Conservation (phyloP, 2,797 vertebrate species). For the Zalophus californianus region DNA sequence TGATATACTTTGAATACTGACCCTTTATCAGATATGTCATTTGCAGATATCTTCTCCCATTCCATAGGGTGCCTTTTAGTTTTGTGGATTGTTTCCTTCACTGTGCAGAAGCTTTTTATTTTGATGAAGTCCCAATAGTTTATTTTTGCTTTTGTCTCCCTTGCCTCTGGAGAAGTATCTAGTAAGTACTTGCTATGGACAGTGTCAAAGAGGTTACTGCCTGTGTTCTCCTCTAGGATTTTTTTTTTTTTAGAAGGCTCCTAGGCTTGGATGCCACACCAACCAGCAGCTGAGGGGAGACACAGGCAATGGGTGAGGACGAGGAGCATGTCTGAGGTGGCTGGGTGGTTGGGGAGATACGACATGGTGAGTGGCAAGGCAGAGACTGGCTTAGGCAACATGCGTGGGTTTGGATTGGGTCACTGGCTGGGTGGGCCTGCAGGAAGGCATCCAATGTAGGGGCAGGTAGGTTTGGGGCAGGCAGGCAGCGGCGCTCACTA, state of each 20-base stretch:
- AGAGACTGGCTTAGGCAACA: background rate
- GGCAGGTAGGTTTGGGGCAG: background rate
- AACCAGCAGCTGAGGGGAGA: conserved; percentile 95
- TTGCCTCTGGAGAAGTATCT: too few species aligned
- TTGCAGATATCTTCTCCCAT: too few species aligned
- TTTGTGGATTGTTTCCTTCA: too few species aligned
- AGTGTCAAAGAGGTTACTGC: too few species aligned
- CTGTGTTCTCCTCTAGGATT: too few species aligned
- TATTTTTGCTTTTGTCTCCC: too few species aligned
- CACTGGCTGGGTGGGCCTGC: background rate
- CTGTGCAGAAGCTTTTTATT: too few species aligned
- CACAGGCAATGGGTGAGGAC: background rate
- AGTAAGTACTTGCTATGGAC: too few species aligned
- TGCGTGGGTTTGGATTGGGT: background rate
- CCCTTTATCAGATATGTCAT: too few species aligned
- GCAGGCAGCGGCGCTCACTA: conserved; percentile 91
- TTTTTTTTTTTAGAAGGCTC: conserved; percentile 92
- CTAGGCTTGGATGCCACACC: conserved; percentile 97
- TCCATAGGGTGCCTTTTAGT: too few species aligned
- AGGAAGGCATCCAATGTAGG: background rate
- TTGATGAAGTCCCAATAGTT: too few species aligned
- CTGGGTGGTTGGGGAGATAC: background rate
- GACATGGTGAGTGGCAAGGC: background rate
- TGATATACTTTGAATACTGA: too few species aligned
- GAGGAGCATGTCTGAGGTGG: background rate